These are phyloP conservation scores for Aspiorhynchus laticeps DNA, from an alignment of 2,113 vertebrate genomes.

Conservation along the genomic window DNA sequence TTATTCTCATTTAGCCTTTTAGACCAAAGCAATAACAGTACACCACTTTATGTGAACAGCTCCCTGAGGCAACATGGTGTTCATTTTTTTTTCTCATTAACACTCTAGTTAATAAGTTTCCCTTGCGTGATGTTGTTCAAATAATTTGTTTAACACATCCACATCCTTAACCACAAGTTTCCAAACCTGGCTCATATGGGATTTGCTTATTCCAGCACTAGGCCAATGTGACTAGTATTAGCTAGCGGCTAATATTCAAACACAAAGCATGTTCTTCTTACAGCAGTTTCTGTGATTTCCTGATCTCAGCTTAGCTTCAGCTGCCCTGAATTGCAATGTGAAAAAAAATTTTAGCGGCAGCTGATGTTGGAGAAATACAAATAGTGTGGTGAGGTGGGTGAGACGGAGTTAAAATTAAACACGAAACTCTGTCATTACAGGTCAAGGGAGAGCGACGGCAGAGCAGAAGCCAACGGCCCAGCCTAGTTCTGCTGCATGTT, in stretches of 20 bases:
- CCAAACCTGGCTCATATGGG: no score
- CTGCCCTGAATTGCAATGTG: conserved; percentile 18
- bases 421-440: conserved; percentile 70
- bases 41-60: neutral
- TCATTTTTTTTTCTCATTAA: neutral
- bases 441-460: conserved; percentile 42
- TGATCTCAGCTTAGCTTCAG: conserved; percentile 28
- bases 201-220: neutral
- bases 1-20: neutral
- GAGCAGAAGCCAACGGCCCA: conserved; percentile 38
- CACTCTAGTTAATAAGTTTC: neutral
- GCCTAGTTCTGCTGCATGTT: conserved; percentile 41
- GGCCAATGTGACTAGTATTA: neutral
- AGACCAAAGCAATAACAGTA: neutral
- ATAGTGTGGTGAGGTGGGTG: conserved; percentile 64
- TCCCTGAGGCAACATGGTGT: neutral
- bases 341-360: conserved; percentile 19
- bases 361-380: conserved; percentile 65
- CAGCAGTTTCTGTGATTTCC: conserved; percentile 13
- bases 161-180: conserved; percentile 3
- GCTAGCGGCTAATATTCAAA: neutral
- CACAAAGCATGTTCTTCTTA: neutral
- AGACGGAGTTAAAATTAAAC: conserved; percentile 73
- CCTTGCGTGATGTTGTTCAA: neutral
- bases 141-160: neutral